Percentiles rank a stretch among this genome's conserved stretches.
phyloP scores from a whole-genome alignment of 2,797 vertebrate species.

The Danio jaintianensis region DNA sequence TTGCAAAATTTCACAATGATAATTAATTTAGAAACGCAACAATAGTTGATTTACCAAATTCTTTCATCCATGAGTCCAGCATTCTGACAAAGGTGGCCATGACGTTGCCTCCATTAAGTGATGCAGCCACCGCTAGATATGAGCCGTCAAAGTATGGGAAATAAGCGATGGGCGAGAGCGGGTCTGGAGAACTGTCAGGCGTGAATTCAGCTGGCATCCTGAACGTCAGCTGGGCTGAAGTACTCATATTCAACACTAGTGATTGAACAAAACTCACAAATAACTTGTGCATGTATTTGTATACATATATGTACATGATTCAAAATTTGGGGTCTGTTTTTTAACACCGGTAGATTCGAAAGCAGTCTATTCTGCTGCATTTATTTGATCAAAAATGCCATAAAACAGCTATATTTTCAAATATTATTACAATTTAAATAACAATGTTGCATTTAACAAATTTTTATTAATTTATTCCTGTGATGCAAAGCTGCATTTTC shows the following conservation, averaged over 20 bases:
- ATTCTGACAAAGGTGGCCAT: constrained; percentile 88
- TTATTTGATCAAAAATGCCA: background rate
- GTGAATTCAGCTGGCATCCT: constrained; percentile 86
- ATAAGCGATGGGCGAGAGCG: constrained; percentile 81
- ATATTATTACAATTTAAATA: background rate
- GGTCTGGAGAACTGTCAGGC: constrained; percentile 79
- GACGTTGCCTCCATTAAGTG: constrained; percentile 94
- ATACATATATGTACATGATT: background rate
- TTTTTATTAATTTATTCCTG: background rate
- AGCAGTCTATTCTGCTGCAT: background rate
- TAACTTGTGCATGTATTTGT: background rate
- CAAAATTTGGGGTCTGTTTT: background rate
- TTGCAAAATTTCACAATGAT: background rate
- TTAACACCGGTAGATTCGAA: background rate
- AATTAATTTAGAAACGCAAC: background rate
- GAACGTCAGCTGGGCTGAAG: constrained; percentile 90
- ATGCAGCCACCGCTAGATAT: constrained; percentile 92
- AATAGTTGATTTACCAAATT: constrained; percentile 83
- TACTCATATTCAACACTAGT: constrained; percentile 93
- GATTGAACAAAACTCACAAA: constrained; percentile 17
- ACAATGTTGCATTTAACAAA: background rate
- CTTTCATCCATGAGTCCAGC: constrained; percentile 87
- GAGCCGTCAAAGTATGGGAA: constrained; percentile 89
- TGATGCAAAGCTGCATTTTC: background rate
- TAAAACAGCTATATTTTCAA: background rate